Base-by-base conservation (phyloP, 2,113 vertebrate species). In the Sinocyclocheilus anophthalmus region DNA sequence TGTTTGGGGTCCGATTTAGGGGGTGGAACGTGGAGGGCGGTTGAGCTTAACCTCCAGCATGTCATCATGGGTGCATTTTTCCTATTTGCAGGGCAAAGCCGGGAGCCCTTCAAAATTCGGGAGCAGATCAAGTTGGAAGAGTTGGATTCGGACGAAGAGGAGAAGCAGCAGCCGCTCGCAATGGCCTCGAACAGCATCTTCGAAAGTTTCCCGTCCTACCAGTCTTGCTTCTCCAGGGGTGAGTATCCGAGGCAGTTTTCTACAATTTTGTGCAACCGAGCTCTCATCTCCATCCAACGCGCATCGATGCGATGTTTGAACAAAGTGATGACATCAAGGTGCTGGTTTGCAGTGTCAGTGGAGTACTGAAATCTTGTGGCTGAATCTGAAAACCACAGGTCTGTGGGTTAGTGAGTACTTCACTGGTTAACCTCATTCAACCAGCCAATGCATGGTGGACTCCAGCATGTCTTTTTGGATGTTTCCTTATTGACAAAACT, bases 131-230 rank as follows among this genome's bases (percentile, higher is more conserved):
- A 87, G 76, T 61, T 84, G 45, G 86, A 87, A 59, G 76, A 13
- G 20, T 16, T 84, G 82, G 86, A 67, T 67, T 85, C 72, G 1
- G 30, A 53, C n/a, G 83, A 85, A 33, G 83, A 76, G 22, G 85
- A 79, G 63, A 76, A 75, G 78, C 81, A 67, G 70, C 85, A 87
- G 57, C 16, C 11, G 53, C 16, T 94, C 92, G 91, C 89, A 53
- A 97, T 97, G 96, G 95, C 95, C 93, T 97, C 96, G 86, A 95
- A 96, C 94, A 97, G 95, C 95, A 94, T 97, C 91, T 97, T 97
- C 92, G 96, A 97, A 92, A 96, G 95, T 92, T 95, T 97, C 95
- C 92, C 96, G 93, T 94, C 96, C 81, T 96, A 96, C 93, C 94
- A 96, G 93, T 93, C 95, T 76, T 94, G 95, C 94, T 96, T 96